Base-by-base conservation (phyloP, 2,113 vertebrate genomes). In the Sciurus niger region DNA sequence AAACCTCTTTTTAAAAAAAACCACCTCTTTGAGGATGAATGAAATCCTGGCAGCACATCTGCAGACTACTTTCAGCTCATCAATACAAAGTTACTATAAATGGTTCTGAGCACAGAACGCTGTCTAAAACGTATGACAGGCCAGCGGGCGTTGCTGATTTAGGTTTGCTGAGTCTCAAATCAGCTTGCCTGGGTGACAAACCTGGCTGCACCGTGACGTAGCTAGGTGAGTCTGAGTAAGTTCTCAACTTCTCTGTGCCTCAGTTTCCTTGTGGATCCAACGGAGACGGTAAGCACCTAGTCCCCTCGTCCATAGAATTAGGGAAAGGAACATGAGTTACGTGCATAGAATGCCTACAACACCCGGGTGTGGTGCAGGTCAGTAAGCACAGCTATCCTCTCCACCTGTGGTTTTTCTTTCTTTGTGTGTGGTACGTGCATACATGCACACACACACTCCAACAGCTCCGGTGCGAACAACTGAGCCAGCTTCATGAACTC, bases 61-160 rank as follows among this genome's bases (percentile, higher is more conserved):
- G 65, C 86, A 80, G 88, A 82, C 84, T 89, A 5, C 84, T 84
- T 96, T 80, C 76, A 90, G 92, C 67, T 95, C 93, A 82, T 90
- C 95, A 86, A 94, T 92, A 92, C 76, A 60, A 84, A 96, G 96
- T 84, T 93, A 90, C 97, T 97, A 90, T 92, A 94, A 95, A 97
- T 87, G 96, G 92, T 14, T 92, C 92, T 84, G 74, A 89, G 90
- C 17, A 79, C 67, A 82, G 60, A 92, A 80, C 72, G 20, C 17
- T 65, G 18, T 77, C 94, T 78, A 89, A 87, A 89, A 95, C 32
- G 53, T 74, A 48, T 84, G 84, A 73, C 72, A 78, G 18, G 32
- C 92, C 89, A 58, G 24, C 1, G 51, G 12, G 60, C 0, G 0
- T 8, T 79, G 73, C 58, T 5, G 22, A 80, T 72, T 83, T 76